A percentile compares a stretch with the other conserved stretches of the same genome.
Conservation (phyloP, 2,113 vertebrate genomes). For the Cricetomys ansorgei region DNA sequence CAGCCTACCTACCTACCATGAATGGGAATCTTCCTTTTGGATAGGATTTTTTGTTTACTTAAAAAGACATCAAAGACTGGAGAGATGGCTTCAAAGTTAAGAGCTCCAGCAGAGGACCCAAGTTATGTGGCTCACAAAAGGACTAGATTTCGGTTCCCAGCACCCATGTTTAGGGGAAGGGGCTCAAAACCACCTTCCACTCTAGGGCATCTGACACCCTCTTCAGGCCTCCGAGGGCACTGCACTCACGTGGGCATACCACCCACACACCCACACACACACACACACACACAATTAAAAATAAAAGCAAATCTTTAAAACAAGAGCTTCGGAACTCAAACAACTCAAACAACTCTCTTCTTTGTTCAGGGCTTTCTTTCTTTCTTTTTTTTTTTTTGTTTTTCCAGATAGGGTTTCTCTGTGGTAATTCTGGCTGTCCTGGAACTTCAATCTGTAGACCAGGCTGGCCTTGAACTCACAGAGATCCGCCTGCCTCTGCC, state of each 20-base stretch:
- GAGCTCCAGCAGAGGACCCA: neutral
- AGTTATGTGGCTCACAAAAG: neutral
- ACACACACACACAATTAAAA: neutral
- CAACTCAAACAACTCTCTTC: neutral
- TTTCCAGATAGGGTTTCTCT: too few species aligned
- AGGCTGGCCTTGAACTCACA: too few species aligned
- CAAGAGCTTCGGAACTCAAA: neutral
- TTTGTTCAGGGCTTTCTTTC: neutral
- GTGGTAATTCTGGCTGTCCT: too few species aligned
- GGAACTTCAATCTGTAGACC: too few species aligned
- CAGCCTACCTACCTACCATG: neutral
- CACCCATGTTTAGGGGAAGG: neutral
- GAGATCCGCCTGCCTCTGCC: too few species aligned
- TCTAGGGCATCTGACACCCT: neutral
- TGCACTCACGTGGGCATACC: neutral
- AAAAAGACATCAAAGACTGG: neutral
- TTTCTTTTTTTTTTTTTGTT: too few species aligned
- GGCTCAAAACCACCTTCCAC: neutral
- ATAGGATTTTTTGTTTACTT: neutral
- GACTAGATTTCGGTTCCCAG: neutral
- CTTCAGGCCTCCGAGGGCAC: neutral
- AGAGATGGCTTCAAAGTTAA: neutral
- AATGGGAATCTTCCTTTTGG: neutral
- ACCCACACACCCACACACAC: too few species aligned
- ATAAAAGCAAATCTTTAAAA: neutral